phyloP scores from a whole-genome alignment of 1,140 invertebrate genomes.

The Caenorhabditis remanei region DNA sequence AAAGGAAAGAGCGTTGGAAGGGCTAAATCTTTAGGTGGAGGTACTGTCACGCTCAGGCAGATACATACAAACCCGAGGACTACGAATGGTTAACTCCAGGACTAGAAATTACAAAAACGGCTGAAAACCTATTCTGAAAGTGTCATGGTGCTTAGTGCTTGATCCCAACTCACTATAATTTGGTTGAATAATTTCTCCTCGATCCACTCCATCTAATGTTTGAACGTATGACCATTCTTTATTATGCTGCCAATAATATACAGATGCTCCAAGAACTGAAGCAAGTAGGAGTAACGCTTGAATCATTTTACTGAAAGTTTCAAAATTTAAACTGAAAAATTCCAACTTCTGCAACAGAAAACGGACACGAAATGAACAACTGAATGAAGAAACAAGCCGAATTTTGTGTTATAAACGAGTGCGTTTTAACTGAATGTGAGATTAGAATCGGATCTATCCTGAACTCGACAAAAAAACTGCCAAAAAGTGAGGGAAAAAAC shows the following conservation, averaged over 20 bases:
- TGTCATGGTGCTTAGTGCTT: too few relatives aligned
- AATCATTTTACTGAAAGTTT: slow-evolving; percentile 23
- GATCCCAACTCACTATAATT: slow-evolving; percentile 11
- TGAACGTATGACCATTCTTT: slow-evolving; percentile 45
- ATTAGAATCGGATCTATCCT: slow-evolving; percentile 27
- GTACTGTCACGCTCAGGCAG: too few relatives aligned
- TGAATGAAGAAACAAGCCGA: not conserved
- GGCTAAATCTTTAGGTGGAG: not conserved
- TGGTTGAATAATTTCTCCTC: slow-evolving; percentile 31
- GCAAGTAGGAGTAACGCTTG: slow-evolving; percentile 34
- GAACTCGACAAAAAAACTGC: slow-evolving; percentile 22
- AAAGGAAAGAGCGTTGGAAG: not conserved
- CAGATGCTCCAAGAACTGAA: slow-evolving; percentile 47
- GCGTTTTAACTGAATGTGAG: slow-evolving; percentile 3
- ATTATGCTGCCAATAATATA: slow-evolving; percentile 47
- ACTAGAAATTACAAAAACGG: too few relatives aligned
- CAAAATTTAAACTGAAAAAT: not conserved
- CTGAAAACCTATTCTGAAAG: too few relatives aligned
- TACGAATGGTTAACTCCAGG: too few relatives aligned
- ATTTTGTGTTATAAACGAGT: slow-evolving; percentile 21
- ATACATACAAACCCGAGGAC: too few relatives aligned
- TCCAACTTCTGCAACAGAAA: not conserved
- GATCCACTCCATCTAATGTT: slow-evolving; percentile 27
- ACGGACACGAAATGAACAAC: not conserved
- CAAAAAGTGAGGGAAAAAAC: not conserved